Base-by-base conservation (phyloP, 2,888 invertebrate species). In the Acleris sparsana region DNA sequence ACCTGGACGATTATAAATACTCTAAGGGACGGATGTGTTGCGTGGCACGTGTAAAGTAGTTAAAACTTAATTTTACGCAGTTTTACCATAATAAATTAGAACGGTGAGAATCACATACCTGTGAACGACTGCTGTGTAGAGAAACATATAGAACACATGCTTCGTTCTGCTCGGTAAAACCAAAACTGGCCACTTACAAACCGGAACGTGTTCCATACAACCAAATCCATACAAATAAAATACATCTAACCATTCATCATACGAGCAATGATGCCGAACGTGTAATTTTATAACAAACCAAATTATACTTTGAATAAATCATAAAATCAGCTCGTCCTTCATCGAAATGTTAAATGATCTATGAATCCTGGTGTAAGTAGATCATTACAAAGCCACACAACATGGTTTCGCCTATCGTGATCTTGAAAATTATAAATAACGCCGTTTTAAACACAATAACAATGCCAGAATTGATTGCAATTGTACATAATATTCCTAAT, bases 311-410 rank as follows among this genome's bases (percentile, higher is more conserved):
- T 22, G 55, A 62, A 39, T 44, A 55, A 60, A 60, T 59, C 52
- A 53, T 46, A 52, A 53, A 55, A 62, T 49, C 49, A 25, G 44
- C 17, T 9, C 59, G 64, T 64, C 64, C 53, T 55, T 60, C 64
- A 22, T 43, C 43, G 43, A 53, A 60, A 65, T 65, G 64, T 65
- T 65, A 65, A 65, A 65, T 65, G 64, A 49, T 29, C 60, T 55
- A 60, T 65, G 60, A 60, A 60, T 65, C 60, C 64, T 46, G 46
- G 33, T 25, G 44, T 46, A n/a, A n/a, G n/a, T n/a, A 51, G 64
- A 60, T 52, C 43, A 55, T 60, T 65, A 53, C 55, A 56, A 55
- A 65, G 55, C 64, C 25, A 51, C 43, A 60, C 53, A 39, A 39
- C 22, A 25, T 25, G 53, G 59, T 53, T 48, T 59, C 22, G 53